Conservation (phyloP, 2,888 invertebrate species). For the Neelides folsomi region DNA sequence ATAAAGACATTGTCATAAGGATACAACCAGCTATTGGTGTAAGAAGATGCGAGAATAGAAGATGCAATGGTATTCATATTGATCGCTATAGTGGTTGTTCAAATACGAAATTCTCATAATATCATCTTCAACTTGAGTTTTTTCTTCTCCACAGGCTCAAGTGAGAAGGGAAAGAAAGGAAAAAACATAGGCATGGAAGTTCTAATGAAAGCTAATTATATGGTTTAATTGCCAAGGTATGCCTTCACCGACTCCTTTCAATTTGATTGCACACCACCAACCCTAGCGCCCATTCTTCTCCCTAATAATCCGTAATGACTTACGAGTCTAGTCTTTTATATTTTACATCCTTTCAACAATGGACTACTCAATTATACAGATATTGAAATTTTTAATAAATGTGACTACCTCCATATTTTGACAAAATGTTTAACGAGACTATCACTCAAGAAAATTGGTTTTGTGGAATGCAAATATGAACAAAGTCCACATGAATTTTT, state of each 20-base stretch:
- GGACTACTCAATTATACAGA: background rate
- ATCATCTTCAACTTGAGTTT: constrained; percentile 11
- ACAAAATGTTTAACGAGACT: no score
- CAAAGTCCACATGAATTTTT: no score
- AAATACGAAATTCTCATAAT: constrained; percentile 1
- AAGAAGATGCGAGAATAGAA: no score
- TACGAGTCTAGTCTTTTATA: no score
- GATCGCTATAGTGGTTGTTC: no score
- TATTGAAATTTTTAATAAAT: constrained; percentile 3
- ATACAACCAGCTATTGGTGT: no score
- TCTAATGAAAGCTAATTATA: constrained; percentile 31
- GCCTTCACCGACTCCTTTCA: constrained; percentile 14
- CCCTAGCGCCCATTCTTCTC: constrained; percentile 3
- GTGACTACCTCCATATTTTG: constrained; percentile 2
- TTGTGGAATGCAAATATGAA: no score
- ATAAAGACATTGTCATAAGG: no score
- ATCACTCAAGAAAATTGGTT: no score
- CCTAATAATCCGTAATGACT: constrained; percentile 1
- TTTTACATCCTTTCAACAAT: background rate
- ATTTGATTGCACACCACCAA: constrained; percentile 19
- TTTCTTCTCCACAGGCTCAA: constrained; percentile 12
- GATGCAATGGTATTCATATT: no score
- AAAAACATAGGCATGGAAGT: constrained; percentile 19
- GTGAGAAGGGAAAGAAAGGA: constrained; percentile 13
- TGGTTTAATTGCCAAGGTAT: constrained; percentile 30